Percentiles rank a stretch among this genome's conserved stretches.
Evolutionary conservation across 2,113 vertebrate species (phyloP).

Genomic region (Eptesicus fuscus): DNA sequence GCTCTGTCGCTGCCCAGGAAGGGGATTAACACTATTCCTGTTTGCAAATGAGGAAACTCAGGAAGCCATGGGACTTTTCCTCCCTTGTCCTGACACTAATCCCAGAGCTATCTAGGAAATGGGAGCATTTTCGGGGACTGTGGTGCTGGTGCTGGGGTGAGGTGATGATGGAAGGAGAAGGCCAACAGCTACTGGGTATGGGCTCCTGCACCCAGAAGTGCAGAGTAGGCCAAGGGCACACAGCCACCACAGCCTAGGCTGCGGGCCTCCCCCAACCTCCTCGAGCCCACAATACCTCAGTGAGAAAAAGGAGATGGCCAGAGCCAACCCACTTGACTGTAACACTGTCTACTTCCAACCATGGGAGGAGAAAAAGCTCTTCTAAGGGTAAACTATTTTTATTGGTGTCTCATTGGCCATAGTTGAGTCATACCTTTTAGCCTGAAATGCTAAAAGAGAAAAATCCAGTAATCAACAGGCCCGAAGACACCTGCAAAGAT

Average conservation of each 20-base stretch:
- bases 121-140: not conserved
- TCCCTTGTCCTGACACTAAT: not conserved
- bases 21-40: not conserved
- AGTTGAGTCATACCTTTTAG: not conserved
- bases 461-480: not conserved
- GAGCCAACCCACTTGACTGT: not conserved
- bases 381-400: not conserved
- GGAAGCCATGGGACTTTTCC: not conserved
- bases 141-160: not conserved
- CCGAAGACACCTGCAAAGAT: not conserved
- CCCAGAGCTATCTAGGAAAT: not conserved
- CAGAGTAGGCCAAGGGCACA: not conserved
- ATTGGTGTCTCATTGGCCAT: not conserved
- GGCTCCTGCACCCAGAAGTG: too few species aligned
- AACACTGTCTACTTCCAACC: not conserved
- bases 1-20: not conserved
- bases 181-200: not conserved
- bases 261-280: not conserved
- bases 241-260: not conserved
- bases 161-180: not conserved
- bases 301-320: not conserved
- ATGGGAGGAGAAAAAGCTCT: not conserved
- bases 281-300: not conserved
- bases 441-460: constrained; percentile 1
- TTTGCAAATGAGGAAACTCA: not conserved